Conservation (phyloP, 2,797 vertebrate genomes). For the Sitta carolinensis region DNA sequence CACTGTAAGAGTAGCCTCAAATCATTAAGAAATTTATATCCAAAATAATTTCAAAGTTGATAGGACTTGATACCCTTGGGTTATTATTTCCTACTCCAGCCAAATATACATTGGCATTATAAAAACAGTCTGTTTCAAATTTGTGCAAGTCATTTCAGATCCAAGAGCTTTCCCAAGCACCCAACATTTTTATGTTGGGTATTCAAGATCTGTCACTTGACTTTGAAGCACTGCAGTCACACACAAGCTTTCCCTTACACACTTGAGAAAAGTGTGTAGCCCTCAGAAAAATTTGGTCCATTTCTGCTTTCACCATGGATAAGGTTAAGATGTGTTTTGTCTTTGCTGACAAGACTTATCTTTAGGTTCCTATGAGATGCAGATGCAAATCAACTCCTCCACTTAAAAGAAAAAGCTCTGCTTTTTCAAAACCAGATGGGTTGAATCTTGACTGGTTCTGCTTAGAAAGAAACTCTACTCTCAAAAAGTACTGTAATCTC, state of each 20-base stretch:
- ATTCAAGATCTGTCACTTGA: not conserved
- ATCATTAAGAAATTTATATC: conserved; percentile 28
- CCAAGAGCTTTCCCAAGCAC: not conserved
- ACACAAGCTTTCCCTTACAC: not conserved
- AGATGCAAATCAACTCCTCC: not conserved
- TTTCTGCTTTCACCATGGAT: not conserved
- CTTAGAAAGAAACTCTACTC: not conserved
- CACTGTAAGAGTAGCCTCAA: not conserved
- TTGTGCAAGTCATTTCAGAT: not conserved
- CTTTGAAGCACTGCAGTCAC: not conserved
- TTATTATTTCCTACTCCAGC: not conserved
- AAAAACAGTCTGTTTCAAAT: not conserved
- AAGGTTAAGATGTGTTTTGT: not conserved
- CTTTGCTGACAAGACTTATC: not conserved
- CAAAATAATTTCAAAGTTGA: conserved; percentile 22
- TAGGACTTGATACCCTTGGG: not conserved
- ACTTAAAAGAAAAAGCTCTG: not conserved
- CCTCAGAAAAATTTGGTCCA: not conserved
- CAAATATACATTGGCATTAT: not conserved
- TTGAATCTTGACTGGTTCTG: not conserved
- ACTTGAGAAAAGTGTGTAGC: not conserved
- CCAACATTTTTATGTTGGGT: not conserved
- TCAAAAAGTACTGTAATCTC: not conserved
- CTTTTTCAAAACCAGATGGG: not conserved
- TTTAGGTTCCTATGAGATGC: not conserved